Evolutionary conservation across 1,140 invertebrate species (phyloP).

Genomic region (Lanistes nyassanus): DNA sequence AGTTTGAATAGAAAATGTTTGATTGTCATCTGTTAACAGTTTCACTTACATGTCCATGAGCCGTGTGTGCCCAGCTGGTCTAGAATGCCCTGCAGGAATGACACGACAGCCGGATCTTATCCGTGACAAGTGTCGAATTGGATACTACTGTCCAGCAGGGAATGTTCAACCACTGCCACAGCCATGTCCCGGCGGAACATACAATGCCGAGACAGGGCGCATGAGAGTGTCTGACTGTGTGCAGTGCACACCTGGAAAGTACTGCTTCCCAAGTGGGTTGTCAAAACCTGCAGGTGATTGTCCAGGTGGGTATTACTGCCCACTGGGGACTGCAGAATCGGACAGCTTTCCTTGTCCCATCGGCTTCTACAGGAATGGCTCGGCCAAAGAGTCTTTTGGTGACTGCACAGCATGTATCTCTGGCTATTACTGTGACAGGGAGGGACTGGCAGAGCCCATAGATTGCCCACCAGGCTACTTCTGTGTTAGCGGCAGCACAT

Average conservation of each 20-base stretch:
- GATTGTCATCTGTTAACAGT: background rate
- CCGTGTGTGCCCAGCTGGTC: conserved; percentile 57
- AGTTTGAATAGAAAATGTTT: too few relatives aligned
- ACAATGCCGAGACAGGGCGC: conserved; percentile 49
- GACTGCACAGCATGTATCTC: conserved; percentile 64
- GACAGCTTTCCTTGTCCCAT: conserved; percentile 58
- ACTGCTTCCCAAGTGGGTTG: conserved; percentile 53
- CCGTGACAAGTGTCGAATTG: conserved; percentile 51
- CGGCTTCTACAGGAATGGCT: conserved; percentile 62
- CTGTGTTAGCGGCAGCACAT: conserved; percentile 62
- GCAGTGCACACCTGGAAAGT: conserved; percentile 57
- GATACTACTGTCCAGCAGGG: conserved; percentile 61
- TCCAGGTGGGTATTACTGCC: conserved; percentile 59
- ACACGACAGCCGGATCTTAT: conserved; percentile 52
- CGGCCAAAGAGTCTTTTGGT: conserved; percentile 60
- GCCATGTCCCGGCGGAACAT: conserved; percentile 62
- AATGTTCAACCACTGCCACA: conserved; percentile 59
- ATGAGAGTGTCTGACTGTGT: conserved; percentile 56
- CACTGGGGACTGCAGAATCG: conserved; percentile 49
- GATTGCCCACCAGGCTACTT: conserved; percentile 60
- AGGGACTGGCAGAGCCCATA: conserved; percentile 58
- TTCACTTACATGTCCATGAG: conserved; percentile 47
- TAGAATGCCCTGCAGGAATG: conserved; percentile 62
- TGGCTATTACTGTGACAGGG: conserved; percentile 59
- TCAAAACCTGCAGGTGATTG: conserved; percentile 43